A percentile compares a stretch with the other conserved stretches of the same genome.
These are phyloP conservation scores for Agelaius phoeniceus DNA, from an alignment of 2,113 vertebrate genomes.

Conservation along the genomic window DNA sequence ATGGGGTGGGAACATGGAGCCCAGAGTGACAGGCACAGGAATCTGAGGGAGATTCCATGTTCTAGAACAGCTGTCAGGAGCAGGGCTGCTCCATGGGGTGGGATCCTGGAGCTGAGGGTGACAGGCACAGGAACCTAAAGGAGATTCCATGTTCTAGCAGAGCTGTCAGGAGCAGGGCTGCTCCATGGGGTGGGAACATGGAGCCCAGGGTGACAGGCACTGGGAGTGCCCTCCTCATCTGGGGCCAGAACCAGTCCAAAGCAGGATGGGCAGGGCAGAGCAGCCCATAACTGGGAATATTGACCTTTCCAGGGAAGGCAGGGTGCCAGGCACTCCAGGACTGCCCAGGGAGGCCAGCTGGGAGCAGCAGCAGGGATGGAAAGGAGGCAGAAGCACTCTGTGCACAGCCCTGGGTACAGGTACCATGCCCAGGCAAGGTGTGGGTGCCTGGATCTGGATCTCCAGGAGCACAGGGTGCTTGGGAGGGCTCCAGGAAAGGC, in stretches of 20 bases:
- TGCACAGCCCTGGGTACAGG: background rate
- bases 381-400: background rate
- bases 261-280: background rate
- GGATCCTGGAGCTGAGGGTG: too few relatives aligned
- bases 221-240: background rate
- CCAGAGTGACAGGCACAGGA: too few relatives aligned
- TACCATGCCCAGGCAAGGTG: background rate
- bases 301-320: background rate
- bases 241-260: background rate
- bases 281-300: fast-evolving
- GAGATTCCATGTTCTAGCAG: background rate
- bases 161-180: background rate
- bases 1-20: too few relatives aligned
- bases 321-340: background rate
- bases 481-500: background rate
- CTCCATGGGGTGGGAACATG: background rate
- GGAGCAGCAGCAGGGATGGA: background rate
- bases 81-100: too few relatives aligned
- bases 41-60: too few relatives aligned
- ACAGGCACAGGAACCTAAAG: too few relatives aligned
- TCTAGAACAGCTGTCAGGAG: background rate
- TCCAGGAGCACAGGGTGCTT: background rate
- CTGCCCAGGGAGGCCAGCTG: background rate
- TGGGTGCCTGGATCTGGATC: background rate
- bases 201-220: background rate